Evolutionary conservation across 2,113 vertebrate genomes (phyloP), one percentile per base, ranked within the genome.

Genomic region (Peromyscus polionotus): DNA sequence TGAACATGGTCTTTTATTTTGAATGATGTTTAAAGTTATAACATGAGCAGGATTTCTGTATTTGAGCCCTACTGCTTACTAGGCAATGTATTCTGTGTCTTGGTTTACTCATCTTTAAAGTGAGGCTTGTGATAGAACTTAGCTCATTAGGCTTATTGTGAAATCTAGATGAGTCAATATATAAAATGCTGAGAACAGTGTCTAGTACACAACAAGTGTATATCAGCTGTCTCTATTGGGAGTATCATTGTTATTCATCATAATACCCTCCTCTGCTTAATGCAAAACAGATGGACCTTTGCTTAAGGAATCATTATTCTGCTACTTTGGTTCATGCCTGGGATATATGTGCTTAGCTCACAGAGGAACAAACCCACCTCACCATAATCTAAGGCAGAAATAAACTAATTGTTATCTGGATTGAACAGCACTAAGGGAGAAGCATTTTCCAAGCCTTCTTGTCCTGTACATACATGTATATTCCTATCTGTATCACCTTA

Each of bases 1-100:
- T 94, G 31, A 96, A 90, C n/a, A 93, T 3, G 57, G 65, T 7
- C 20, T 63, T 90, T 90, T 59, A 83, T 51, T 95, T 95, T 91
- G 83, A 81, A n/a, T 31, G 45, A 36, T 63, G 16, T 67, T 72
- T 48, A 81, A 93, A 90, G 42, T 63, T 68, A 3, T 54, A 85
- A 45, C 75, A 67, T 42, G 48, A 89, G 13, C 59, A 65, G 22
- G 1, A 17, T 90, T 65, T 86, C 45, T 93, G 4, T 81, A 12
- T 92, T 91, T 68, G 51, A 93, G 45, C 36, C 17, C 54, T 14
- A 39, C 22, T 93, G 48, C 26, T 65, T 91, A 89, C 48, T n/a
- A 51, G 70, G 24, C 26, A 77, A 3, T 12, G 2, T 79, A 36
- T 73, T 72, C 54, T 87, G 14, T 39, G 24, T 80, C 75, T 72